Evolutionary conservation across 2,888 invertebrate genomes (phyloP).

Genomic region (Chrysomela aeneicollis): DNA sequence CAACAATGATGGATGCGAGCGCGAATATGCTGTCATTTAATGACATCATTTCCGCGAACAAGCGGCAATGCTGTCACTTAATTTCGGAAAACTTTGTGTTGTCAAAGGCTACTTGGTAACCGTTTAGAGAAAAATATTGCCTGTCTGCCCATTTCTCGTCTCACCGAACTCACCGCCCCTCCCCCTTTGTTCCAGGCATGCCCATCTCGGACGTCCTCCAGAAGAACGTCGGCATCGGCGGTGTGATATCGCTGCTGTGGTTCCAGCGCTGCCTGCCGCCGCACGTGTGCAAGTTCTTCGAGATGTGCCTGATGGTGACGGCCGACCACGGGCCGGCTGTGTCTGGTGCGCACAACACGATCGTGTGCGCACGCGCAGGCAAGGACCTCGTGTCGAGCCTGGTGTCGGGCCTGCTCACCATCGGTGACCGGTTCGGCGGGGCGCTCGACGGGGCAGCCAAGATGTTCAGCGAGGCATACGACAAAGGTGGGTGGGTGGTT

Average conservation of each 20-base stretch:
- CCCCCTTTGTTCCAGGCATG: conserved; percentile 77
- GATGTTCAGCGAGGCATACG: conserved; percentile 97
- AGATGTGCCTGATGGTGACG: conserved; percentile 98
- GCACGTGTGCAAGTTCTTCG: conserved; percentile 96
- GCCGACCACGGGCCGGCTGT: conserved; percentile 99
- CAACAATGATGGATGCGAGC: no score
- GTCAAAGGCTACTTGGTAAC: no score
- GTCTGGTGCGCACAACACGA: conserved; percentile 94
- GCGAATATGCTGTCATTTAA: no score
- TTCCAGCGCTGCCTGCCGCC: conserved; percentile 96
- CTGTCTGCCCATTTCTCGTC: no score
- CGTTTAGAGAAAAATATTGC: no score
- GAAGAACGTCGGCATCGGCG: conserved; percentile 96
- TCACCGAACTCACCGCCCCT: no score
- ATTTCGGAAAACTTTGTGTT: no score
- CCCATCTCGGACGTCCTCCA: conserved; percentile 88
- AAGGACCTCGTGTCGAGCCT: conserved; percentile 96
- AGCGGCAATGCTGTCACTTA: no score
- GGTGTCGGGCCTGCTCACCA: conserved; percentile 96
- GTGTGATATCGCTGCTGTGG: conserved; percentile 96
- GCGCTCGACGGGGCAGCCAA: conserved; percentile 97
- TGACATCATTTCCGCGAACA: no score
- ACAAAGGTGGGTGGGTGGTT: conserved; percentile 68
- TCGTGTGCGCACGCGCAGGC: conserved; percentile 97
- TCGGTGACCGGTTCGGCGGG: conserved; percentile 98